These are phyloP conservation scores for Caenorhabditis briggsae DNA, from an alignment of 1,140 invertebrate genomes.

Conservation along the genomic window DNA sequence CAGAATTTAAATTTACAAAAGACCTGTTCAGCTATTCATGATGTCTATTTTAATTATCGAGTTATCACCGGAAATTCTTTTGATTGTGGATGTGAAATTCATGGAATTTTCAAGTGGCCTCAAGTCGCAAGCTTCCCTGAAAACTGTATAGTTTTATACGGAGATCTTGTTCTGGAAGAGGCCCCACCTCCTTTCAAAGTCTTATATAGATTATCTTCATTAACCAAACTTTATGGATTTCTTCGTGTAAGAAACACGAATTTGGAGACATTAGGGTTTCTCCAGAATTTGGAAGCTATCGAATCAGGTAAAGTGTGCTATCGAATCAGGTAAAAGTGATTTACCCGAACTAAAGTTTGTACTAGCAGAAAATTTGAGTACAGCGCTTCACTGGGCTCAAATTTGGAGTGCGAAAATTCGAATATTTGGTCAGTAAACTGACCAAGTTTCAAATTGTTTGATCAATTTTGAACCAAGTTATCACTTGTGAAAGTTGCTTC, in stretches of 20 bases:
- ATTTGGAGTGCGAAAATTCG: too few relatives aligned
- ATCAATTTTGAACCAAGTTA: too few relatives aligned
- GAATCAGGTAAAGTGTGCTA: constrained; percentile 47
- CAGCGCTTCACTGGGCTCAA: too few relatives aligned
- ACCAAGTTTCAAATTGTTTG: too few relatives aligned
- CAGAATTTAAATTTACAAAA: constrained; percentile 26
- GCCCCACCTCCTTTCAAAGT: not conserved
- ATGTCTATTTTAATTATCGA: constrained; percentile 3
- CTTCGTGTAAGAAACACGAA: not conserved
- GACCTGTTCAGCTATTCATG: constrained; percentile 16
- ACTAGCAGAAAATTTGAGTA: too few relatives aligned
- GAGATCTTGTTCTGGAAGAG: not conserved
- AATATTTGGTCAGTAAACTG: too few relatives aligned
- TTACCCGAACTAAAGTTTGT: too few relatives aligned
- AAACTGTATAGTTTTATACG: constrained; percentile 28
- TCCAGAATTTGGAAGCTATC: constrained; percentile 22
- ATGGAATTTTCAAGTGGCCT: not conserved
- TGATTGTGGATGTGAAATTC: constrained; percentile 34
- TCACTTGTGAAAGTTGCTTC: too few relatives aligned
- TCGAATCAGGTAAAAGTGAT: not conserved
- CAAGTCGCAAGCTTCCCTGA: not conserved
- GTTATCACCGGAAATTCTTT: not conserved
- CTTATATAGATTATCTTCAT: not conserved
- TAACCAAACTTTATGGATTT: not conserved
- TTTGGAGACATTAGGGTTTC: constrained; percentile 18